Conservation (phyloP, 1,140 invertebrate species). For the Drosophila asahinai region DNA sequence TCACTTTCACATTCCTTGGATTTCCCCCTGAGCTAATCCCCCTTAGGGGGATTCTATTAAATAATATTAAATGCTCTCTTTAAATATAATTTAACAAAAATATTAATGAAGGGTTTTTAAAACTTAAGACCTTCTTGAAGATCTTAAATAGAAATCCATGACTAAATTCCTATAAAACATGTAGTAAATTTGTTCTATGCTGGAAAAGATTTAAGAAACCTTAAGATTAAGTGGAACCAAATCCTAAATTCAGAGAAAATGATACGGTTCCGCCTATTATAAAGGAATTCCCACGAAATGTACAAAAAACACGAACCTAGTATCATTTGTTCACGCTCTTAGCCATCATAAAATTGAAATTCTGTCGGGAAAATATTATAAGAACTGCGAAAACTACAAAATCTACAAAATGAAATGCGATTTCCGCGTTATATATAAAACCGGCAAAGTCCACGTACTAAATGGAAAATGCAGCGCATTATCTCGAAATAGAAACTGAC, state of each 20-base stretch:
- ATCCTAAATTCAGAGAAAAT: neutral
- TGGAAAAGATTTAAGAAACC: too few relatives aligned
- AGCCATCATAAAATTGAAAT: neutral
- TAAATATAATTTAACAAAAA: neutral
- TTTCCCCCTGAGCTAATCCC: neutral
- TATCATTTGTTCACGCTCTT: neutral
- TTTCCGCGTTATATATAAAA: constrained; percentile 18
- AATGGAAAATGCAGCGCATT: constrained; percentile 26
- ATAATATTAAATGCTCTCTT: neutral
- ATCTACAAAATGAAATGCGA: constrained; percentile 5
- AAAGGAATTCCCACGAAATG: neutral
- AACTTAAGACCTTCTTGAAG: too few relatives aligned
- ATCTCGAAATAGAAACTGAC: constrained; percentile 63
- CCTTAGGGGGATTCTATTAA: neutral
- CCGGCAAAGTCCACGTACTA: constrained; percentile 6
- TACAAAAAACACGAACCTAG: too few relatives aligned
- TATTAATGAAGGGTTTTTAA: neutral
- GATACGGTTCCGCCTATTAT: neutral
- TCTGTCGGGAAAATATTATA: neutral
- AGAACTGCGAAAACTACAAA: neutral
- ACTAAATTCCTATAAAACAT: neutral
- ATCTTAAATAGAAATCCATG: neutral
- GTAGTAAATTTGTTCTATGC: too few relatives aligned
- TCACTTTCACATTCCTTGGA: constrained; percentile 1
- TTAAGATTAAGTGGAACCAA: neutral